These are phyloP conservation scores for Drosophila cracens DNA, from an alignment of 2,888 invertebrate genomes.

Conservation along the genomic window DNA sequence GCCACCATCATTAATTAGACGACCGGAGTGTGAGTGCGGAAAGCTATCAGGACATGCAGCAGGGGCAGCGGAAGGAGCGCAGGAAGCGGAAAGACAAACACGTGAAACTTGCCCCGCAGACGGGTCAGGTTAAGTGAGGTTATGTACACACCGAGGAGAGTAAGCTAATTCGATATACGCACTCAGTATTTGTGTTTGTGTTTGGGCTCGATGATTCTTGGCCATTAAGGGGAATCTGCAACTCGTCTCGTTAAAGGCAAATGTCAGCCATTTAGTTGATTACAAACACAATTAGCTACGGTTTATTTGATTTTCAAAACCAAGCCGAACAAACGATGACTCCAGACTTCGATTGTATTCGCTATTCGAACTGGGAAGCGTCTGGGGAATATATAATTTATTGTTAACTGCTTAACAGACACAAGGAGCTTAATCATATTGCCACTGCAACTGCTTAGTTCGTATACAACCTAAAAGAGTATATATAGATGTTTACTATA, in stretches of 20 bases:
- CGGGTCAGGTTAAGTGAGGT: conserved; percentile 58
- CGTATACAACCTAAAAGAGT: not conserved
- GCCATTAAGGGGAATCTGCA: conserved; percentile 18
- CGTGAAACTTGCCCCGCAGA: conserved; percentile 18
- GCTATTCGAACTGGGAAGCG: not conserved
- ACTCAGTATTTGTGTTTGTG: conserved; percentile 38
- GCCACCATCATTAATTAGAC: conserved; percentile 67
- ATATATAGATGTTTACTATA: not conserved
- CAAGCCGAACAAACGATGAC: conserved; percentile 44
- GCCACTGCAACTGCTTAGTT: not conserved
- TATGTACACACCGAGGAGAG: conserved; percentile 51
- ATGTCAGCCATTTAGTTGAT: conserved; percentile 75
- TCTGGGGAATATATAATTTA: conserved; percentile 48
- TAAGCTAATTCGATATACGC: conserved; percentile 7
- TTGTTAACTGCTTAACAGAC: conserved; percentile 6
- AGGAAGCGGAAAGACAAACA: conserved; percentile 1
- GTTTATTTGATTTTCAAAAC: conserved; percentile 75
- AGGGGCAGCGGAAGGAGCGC: conserved; percentile 4
- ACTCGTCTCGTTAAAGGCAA: conserved; percentile 60
- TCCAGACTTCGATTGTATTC: conserved; percentile 30
- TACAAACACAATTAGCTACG: conserved; percentile 78
- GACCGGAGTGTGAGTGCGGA: conserved; percentile 36
- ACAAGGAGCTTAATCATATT: not conserved
- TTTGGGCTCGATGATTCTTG: conserved; percentile 42
- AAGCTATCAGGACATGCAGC: conserved; percentile 37